Evolutionary conservation across 2,113 vertebrate genomes (phyloP), one percentile per base, ranked within the genome.

Genomic region (Microcebus tavaratra): DNA sequence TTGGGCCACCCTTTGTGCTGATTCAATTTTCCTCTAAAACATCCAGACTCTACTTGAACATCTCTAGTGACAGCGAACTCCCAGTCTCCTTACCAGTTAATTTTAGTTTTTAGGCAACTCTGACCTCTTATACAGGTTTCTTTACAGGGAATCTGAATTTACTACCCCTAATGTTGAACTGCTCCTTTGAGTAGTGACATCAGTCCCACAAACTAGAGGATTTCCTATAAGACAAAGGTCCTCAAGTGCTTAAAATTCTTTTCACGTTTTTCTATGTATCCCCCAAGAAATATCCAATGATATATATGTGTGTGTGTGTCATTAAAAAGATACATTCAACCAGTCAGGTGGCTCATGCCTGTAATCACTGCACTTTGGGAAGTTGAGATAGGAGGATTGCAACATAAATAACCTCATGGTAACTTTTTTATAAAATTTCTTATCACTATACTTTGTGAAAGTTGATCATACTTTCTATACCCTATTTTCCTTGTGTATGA

Each of bases 1-100:
- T 15, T 76, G 5, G 2, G 9, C 3, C 25, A 27, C 2, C 7
- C 1, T 2, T 67, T 59, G 3, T 36, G 25, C 31, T 70, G 10
- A 39, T 80, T 67, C 1, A 55, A 15, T 88, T 59, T 80, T 68
- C 36, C 8, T 84, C 9, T 55, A n/a, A 61, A 61, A 73, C 14
- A 82, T 65, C 8, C 65, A 85, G 5, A 76, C 3, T 9, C 10
- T 73, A 1, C 3, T 36, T 76, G 34, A 92, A 29, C 9, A 34
- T 27, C 36, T 57, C 17, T 18, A 57, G 5, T 50, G 23, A 27
- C n/a, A 31, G 8, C 68, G 11, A 85, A 31, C 4, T 3, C 20
- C 1, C 3, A 86, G 18, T 3, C 14, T 21, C 14, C 8, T 15
- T 50, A 59, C 6, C 7, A 78, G 53, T 20, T 59, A 36, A n/a